Percentiles rank a stretch among this genome's conserved stretches.
These are phyloP conservation scores for Gambusia holbrooki DNA, from an alignment of 2,113 vertebrate genomes.

Conservation along the genomic window DNA sequence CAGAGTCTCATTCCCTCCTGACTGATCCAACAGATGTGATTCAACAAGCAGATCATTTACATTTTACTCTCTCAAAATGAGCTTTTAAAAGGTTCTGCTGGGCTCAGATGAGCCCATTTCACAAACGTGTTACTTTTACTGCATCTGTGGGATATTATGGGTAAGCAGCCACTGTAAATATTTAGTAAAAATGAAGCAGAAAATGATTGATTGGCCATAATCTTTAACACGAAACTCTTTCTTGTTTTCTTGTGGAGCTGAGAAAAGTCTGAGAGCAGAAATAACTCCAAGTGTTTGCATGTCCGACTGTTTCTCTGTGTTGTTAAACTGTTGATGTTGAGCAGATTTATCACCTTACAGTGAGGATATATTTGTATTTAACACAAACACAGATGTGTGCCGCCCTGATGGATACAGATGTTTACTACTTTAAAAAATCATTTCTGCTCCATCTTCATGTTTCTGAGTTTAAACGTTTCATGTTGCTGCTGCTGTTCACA, in stretches of 20 bases:
- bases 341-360: slow-evolving; percentile 44
- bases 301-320: slow-evolving; percentile 8
- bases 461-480: too few relatives aligned
- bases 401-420: slow-evolving; percentile 54
- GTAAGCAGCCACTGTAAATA: slow-evolving; percentile 5
- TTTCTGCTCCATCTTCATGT: not conserved
- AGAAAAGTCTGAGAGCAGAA: slow-evolving; percentile 32
- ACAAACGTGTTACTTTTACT: not conserved
- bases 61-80: not conserved
- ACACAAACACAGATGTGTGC: slow-evolving; percentile 69
- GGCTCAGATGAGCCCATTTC: not conserved
- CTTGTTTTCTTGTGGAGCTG: slow-evolving; percentile 10
- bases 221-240: not conserved
- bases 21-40: not conserved
- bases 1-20: too few relatives aligned
- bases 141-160: not conserved
- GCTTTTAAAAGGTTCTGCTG: not conserved
- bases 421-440: slow-evolving; percentile 42
- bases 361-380: slow-evolving; percentile 48
- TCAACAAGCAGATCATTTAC: not conserved
- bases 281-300: slow-evolving; percentile 28
- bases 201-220: slow-evolving; percentile 1
- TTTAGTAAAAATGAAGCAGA: not conserved
- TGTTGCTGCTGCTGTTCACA: too few relatives aligned
- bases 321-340: slow-evolving; percentile 26